Base-by-base conservation (phyloP, 1,140 invertebrate species). In the Hypsibius dujardini region DNA sequence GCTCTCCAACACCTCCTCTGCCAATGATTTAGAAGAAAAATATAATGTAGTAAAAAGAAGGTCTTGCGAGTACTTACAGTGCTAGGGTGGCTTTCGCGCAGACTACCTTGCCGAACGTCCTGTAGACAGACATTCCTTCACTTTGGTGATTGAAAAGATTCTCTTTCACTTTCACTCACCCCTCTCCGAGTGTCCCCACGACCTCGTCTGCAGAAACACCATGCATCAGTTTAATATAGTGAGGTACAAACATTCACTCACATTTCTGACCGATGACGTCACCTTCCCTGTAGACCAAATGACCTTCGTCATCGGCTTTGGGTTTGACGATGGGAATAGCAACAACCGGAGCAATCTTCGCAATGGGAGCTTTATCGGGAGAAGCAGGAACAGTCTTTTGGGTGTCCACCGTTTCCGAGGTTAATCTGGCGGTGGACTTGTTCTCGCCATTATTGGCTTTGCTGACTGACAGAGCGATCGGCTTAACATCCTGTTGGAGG, bases 71-170 rank as follows among this genome's bases (percentile, higher is more conserved):
- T 1, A 82, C 79, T 46, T 82, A 81, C 50, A n/a, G 7, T 56
- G 42, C 7, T 42, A 67, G 7, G 42, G 62, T 15, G 7, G 62
- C 95, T 82, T 92, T 92, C 79, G 97, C 94, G 85, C 97, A 90
- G 75, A 97, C 93, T 78, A 98, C 95, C 86, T 98, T 97, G 80
- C 95, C 95, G 86, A 98, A n/a, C n/a, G n/a, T n/a, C n/a, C n/a
- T n/a, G n/a, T n/a, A n/a, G n/a, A n/a, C n/a, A 28, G 28, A 28
- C 28, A 28, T 28, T n/a, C 28, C 28, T 28, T 28, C 28, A 28
- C 28, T 28, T 28, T 28, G 28, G 28, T 28, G 28, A 28, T 28
- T 28, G 28, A 28, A 28, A 28, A 28, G 28, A 28, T 28, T 28
- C 28, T 28, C 28, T 28, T 28, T 28, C 28, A 28, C 28, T 28